Evolutionary conservation across 1,140 invertebrate species (phyloP).

Genomic region (Drosophila arizonae): DNA sequence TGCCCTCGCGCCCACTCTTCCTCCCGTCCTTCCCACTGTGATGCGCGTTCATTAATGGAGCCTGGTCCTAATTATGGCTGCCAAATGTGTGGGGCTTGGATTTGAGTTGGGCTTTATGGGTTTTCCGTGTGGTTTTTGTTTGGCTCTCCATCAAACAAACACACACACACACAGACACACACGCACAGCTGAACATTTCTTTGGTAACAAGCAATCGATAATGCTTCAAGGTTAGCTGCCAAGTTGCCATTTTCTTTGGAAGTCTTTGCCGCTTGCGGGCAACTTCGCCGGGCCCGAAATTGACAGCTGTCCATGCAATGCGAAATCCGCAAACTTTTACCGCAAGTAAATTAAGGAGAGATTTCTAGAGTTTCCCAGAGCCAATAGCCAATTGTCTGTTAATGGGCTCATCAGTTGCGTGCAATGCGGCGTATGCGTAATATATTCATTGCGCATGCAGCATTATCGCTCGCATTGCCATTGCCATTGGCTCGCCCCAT

Average conservation of each 20-base stretch:
- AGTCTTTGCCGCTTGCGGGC: slow-evolving; percentile 1
- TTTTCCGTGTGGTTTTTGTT: background rate
- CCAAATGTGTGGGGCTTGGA: slow-evolving; percentile 17
- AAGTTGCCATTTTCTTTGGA: slow-evolving; percentile 15
- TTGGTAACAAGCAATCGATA: slow-evolving; percentile 57
- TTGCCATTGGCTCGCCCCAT: slow-evolving; percentile 35
- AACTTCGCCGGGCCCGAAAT: slow-evolving; percentile 24
- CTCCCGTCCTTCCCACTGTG: background rate
- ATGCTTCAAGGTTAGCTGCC: slow-evolving; percentile 64
- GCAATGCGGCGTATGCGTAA: slow-evolving; percentile 60
- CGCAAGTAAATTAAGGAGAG: background rate
- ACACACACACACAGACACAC: slow-evolving; percentile 36
- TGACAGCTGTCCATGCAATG: slow-evolving; percentile 29
- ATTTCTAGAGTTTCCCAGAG: background rate
- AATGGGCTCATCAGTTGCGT: slow-evolving; percentile 20
- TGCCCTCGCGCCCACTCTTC: background rate
- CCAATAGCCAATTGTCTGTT: slow-evolving; percentile 15
- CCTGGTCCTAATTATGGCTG: slow-evolving; percentile 41
- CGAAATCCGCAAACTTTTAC: slow-evolving; percentile 12
- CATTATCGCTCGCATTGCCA: background rate
- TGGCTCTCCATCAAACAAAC: slow-evolving; percentile 36
- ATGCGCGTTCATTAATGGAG: slow-evolving; percentile 22
- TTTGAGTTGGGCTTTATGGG: background rate
- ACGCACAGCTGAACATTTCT: slow-evolving; percentile 36
- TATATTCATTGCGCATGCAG: slow-evolving; percentile 31